A percentile compares a stretch with the other conserved stretches of the same genome.
phyloP scores from a whole-genome alignment of 2,797 vertebrate species.

The Pseudotriccus pelzelni region DNA sequence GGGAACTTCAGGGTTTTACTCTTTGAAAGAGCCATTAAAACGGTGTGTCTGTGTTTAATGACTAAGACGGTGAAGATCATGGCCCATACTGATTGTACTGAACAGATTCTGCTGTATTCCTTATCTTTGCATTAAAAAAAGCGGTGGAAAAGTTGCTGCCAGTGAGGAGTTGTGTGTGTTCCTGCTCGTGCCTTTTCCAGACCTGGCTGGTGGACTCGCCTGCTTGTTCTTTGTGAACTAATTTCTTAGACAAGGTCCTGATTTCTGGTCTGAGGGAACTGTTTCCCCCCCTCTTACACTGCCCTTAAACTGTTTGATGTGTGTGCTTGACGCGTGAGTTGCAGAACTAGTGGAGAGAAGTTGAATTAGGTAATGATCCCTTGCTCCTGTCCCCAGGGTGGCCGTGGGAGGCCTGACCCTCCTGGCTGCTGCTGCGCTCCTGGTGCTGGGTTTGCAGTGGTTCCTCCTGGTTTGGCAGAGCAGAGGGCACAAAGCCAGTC shows the following conservation, averaged over 20 bases:
- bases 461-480: not conserved
- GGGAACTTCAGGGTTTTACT: not conserved
- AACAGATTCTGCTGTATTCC: not conserved
- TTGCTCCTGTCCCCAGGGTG: rapidly evolving
- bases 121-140: not conserved
- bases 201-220: rapidly evolving
- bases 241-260: not conserved
- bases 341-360: not conserved
- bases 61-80: not conserved
- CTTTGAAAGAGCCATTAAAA: not conserved
- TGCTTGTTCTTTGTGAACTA: rapidly evolving
- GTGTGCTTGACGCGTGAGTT: not conserved
- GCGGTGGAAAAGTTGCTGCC: not conserved
- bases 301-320: not conserved
- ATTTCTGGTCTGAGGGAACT: rapidly evolving
- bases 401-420: not conserved
- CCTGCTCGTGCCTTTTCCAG: not conserved
- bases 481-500: not conserved
- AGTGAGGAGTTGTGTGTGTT: not conserved
- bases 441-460: not conserved
- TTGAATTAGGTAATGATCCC: not conserved
- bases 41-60: not conserved
- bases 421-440: not conserved
- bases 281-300: not conserved
- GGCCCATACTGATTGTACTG: not conserved